Evolutionary conservation across 2,888 invertebrate genomes (phyloP), one percentile per base, ranked within the genome.

Genomic region (Laothoe populi): DNA sequence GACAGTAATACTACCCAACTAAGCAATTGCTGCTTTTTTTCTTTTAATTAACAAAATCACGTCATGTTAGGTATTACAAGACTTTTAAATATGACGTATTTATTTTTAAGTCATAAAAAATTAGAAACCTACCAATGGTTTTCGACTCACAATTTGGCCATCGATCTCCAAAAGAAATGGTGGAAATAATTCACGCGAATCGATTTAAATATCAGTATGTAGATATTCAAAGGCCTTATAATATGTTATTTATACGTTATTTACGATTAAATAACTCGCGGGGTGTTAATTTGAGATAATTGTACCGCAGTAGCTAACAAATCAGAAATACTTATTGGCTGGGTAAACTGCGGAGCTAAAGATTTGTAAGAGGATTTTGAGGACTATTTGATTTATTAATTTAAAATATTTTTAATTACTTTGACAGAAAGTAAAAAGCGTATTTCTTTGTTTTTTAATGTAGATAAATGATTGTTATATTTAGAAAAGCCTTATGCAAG

Each of bases 281-380:
- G 66, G 66, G 72, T 72, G 78, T 77, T 81, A 83, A 83, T 80
- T 77, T 78, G 79, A 76, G 70, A 76, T 83, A 80, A 83, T 84
- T 81, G 73, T 69, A 74, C 64, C 60, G 64, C 45, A 45, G 64
- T 63, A 71, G 74, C 70, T 75, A 75, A 73, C 77, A 77, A 76
- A 79, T 77, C 76, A 71, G 71, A 72, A 63, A 64, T 45, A 53
- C 31, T 24, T 16, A 49, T 53, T 35, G 31, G 19, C 31, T 19
- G 19, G 1, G 19, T 35, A 35, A n/a, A 53, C 53, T 53, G 19
- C 19, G 53, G 19, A 53, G 26, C 31, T 49, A 7, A 11, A 23
- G 4, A 4, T 3, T 19, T 21, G 5, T 26, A 7, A 4, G 7
- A 26, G 3, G 26, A n/a, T n/a, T n/a, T n/a, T n/a, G n/a, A n/a